phyloP scores from a whole-genome alignment of 1,140 invertebrate species.

The Phortica variegata region DNA sequence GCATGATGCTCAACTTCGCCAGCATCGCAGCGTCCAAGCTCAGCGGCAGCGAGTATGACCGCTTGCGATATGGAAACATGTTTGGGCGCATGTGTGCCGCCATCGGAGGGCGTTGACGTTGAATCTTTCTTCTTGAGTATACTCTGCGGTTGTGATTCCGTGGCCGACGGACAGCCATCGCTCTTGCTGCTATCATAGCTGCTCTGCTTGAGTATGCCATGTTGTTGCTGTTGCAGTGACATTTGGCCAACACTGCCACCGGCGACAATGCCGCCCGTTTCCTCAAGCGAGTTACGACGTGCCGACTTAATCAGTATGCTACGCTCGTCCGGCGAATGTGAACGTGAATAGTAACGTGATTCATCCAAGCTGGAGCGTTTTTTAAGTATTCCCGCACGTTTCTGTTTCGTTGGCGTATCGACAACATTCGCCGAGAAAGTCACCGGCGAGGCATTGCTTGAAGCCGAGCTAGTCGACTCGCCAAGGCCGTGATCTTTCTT shows the following conservation, averaged over 20 bases:
- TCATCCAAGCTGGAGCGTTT: slow-evolving; percentile 78
- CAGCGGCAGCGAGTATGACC: slow-evolving; percentile 67
- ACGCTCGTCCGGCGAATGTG: slow-evolving; percentile 55
- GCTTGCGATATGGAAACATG: slow-evolving; percentile 72
- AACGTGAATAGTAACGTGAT: slow-evolving; percentile 59
- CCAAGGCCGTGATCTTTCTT: slow-evolving; percentile 65
- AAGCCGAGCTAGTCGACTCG: slow-evolving; percentile 58
- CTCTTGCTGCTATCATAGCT: slow-evolving; percentile 63
- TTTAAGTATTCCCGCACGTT: slow-evolving; percentile 76
- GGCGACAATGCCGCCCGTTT: slow-evolving; percentile 35
- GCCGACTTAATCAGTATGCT: slow-evolving; percentile 54
- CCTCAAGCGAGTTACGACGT: slow-evolving; percentile 58
- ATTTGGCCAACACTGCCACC: slow-evolving; percentile 28
- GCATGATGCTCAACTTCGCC: slow-evolving; percentile 10
- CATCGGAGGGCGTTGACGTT: slow-evolving; percentile 61
- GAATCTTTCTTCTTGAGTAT: slow-evolving; percentile 73
- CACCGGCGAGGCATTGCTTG: slow-evolving; percentile 65
- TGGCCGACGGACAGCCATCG: slow-evolving; percentile 59
- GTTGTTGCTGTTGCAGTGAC: slow-evolving; percentile 28
- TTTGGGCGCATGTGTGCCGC: slow-evolving; percentile 54
- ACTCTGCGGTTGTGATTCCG: slow-evolving; percentile 70
- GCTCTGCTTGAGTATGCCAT: slow-evolving; percentile 70
- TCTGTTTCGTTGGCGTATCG: slow-evolving; percentile 62
- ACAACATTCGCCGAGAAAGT: slow-evolving; percentile 70
- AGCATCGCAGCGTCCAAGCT: slow-evolving; percentile 37